These are phyloP conservation scores for Zelostemma sp. DNA, from an alignment of 1,140 invertebrate species.

Conservation along the genomic window DNA sequence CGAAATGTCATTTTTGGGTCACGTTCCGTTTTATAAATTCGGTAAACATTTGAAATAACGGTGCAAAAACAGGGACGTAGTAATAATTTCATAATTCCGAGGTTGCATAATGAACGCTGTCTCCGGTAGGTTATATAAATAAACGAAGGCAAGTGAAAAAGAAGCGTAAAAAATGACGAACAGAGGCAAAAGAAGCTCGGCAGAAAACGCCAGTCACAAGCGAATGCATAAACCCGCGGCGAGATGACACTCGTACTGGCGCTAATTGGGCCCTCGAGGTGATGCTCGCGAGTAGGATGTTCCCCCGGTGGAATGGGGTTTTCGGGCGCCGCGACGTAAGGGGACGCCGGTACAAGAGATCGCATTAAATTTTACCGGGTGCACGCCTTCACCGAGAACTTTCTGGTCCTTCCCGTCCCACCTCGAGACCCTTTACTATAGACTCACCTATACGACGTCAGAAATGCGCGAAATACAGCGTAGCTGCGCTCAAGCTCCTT, in stretches of 20 bases:
- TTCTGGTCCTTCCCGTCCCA: slow-evolving; percentile 19
- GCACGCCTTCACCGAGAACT: slow-evolving; percentile 54
- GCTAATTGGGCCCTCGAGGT: slow-evolving; percentile 70
- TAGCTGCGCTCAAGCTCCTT: neutral
- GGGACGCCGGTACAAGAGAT: slow-evolving; percentile 44
- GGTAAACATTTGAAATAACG: too few relatives aligned
- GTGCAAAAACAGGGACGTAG: too few relatives aligned
- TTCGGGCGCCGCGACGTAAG: slow-evolving; percentile 33
- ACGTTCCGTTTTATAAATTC: too few relatives aligned
- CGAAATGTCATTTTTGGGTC: too few relatives aligned
- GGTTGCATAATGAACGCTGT: neutral
- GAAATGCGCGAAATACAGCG: slow-evolving; percentile 3
- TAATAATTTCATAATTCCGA: neutral
- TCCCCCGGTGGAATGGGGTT: slow-evolving; percentile 52
- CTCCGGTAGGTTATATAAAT: neutral
- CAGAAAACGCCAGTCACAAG: slow-evolving; percentile 65
- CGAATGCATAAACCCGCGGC: slow-evolving; percentile 64
- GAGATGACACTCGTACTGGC: slow-evolving; percentile 68
- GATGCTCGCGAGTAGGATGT: slow-evolving; percentile 58
- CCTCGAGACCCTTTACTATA: neutral
- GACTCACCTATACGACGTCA: slow-evolving; percentile 1
- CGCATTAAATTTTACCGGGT: slow-evolving; percentile 63
- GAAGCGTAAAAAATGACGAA: slow-evolving; percentile 37
- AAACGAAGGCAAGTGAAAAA: slow-evolving; percentile 1
- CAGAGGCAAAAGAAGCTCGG: slow-evolving; percentile 36